Evolutionary conservation across 2,113 vertebrate genomes (phyloP).

Genomic region (Romanogobio albipinnatus): DNA sequence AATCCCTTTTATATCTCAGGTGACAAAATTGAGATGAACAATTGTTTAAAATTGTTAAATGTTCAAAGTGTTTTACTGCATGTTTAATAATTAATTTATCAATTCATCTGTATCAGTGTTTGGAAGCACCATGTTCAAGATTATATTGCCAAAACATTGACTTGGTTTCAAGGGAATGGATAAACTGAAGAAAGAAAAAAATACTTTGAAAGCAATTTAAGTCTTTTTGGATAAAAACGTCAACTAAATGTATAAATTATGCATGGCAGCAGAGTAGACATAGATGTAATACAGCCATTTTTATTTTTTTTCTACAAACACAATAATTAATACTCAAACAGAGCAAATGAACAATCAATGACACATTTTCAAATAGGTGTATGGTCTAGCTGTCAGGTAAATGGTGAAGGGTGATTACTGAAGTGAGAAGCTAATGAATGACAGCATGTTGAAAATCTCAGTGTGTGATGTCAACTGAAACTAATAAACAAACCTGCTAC

Average conservation of each 20-base stretch:
- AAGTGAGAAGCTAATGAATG: slow-evolving; percentile 2
- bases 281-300: neutral
- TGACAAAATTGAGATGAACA: neutral
- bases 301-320: neutral
- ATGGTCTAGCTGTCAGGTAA: neutral
- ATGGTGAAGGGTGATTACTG: neutral
- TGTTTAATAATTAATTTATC: neutral
- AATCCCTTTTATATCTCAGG: neutral
- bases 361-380: neutral
- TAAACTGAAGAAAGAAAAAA: too few relatives aligned
- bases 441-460: slow-evolving; percentile 3
- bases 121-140: neutral
- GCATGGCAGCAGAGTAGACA: neutral
- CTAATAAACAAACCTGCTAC: slow-evolving; percentile 6
- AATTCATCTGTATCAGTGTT: neutral
- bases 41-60: neutral
- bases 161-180: too few relatives aligned
- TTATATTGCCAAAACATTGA: too few relatives aligned
- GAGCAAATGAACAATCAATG: neutral
- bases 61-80: neutral
- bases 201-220: neutral
- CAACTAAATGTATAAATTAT: neutral
- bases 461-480: slow-evolving; percentile 5
- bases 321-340: neutral
- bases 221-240: neutral